phyloP scores from a whole-genome alignment of 2,113 vertebrate species.

The Trinectes maculatus region DNA sequence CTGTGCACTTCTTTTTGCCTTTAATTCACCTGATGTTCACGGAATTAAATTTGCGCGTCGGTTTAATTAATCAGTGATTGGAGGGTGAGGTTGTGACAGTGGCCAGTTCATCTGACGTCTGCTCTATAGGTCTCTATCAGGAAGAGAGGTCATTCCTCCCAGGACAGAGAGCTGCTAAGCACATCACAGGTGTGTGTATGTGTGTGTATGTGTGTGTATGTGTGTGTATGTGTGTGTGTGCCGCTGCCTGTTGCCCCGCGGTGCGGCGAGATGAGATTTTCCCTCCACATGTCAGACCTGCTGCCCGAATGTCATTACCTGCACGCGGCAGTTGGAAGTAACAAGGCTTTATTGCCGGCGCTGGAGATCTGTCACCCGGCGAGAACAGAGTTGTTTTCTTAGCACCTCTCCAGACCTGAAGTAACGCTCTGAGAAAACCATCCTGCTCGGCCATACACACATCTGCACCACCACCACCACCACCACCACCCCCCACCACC shows the following conservation, averaged over 20 bases:
- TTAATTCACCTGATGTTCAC: slow-evolving; percentile 31
- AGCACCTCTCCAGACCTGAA: slow-evolving; percentile 22
- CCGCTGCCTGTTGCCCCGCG: slow-evolving; percentile 40
- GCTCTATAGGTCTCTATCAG: slow-evolving; percentile 37
- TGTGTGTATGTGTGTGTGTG: too few relatives aligned
- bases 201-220: too few relatives aligned
- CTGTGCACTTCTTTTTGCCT: slow-evolving; percentile 5
- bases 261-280: slow-evolving; percentile 59
- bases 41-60: too few relatives aligned
- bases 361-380: slow-evolving; percentile 50
- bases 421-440: slow-evolving; percentile 13
- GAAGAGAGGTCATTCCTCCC: slow-evolving; percentile 8
- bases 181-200: slow-evolving; percentile 50
- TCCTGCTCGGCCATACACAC: slow-evolving; percentile 4
- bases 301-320: slow-evolving; percentile 57
- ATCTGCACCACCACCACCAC: background rate
- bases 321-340: slow-evolving; percentile 58
- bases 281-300: slow-evolving; percentile 21
- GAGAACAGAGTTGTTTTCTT: slow-evolving; percentile 47
- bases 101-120: slow-evolving; percentile 34
- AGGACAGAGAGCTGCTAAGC: slow-evolving; percentile 43
- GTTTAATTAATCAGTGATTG: slow-evolving; percentile 63
- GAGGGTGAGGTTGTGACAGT: slow-evolving; percentile 40
- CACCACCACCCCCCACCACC: background rate
- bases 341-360: slow-evolving; percentile 57